A percentile compares a stretch with the other conserved stretches of the same genome.
Evolutionary conservation across 2,113 vertebrate genomes (phyloP).

Genomic region (Tupaia tana): DNA sequence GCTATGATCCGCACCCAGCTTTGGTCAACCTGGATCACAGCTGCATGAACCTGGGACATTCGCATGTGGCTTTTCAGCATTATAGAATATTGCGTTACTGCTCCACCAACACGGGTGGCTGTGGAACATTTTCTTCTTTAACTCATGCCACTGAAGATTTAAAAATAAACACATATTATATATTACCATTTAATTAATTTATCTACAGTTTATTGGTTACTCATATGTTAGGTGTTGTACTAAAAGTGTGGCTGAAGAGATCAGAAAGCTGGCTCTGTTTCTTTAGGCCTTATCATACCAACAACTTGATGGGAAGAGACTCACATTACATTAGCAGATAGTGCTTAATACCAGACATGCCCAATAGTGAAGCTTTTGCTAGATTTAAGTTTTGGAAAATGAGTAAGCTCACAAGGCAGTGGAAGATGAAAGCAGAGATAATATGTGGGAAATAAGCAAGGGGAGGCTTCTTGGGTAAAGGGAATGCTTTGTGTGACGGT

Average conservation of each 20-base stretch:
- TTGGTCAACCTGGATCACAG: too few relatives aligned
- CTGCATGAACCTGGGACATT: too few relatives aligned
- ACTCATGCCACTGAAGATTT: neutral
- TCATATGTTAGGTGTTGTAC: neutral
- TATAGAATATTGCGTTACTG: too few relatives aligned
- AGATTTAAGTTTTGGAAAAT: neutral
- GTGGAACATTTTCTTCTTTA: neutral
- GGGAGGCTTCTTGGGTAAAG: neutral
- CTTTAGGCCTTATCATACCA: neutral
- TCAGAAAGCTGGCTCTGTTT: neutral
- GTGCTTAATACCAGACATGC: neutral
- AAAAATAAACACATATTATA: neutral
- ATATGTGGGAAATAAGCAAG: neutral
- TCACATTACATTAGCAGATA: neutral
- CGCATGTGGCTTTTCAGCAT: too few relatives aligned
- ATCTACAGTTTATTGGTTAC: neutral
- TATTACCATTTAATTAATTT: neutral
- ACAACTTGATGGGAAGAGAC: neutral
- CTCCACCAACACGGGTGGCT: too few relatives aligned
- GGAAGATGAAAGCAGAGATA: neutral
- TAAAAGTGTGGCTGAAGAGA: neutral
- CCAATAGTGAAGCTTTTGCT: neutral
- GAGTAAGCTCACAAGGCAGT: neutral
- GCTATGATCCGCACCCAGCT: too few relatives aligned
- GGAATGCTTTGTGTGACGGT: neutral